phyloP scores from a whole-genome alignment of 92 coral and sea anemone species.

The Epizoanthus rinbou region DNA sequence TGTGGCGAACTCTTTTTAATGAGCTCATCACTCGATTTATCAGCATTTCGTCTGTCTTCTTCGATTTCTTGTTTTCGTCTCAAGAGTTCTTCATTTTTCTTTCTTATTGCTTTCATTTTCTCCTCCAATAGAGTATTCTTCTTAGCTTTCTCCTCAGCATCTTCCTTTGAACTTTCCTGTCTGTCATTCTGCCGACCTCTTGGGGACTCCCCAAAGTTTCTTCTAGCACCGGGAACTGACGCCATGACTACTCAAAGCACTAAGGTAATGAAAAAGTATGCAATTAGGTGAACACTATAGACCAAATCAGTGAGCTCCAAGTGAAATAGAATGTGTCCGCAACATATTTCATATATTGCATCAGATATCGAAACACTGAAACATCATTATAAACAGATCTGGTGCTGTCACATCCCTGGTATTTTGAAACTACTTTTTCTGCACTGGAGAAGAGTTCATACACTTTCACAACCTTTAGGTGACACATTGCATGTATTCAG shows the following conservation, averaged over 20 bases:
- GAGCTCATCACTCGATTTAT: slow-evolving; percentile 58
- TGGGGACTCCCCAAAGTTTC: background rate
- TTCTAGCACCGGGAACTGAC: background rate
- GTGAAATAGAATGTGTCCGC: too few relatives aligned
- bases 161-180: slow-evolving; percentile 19
- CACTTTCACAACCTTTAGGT: too few relatives aligned
- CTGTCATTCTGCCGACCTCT: slow-evolving; percentile 18
- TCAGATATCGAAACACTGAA: too few relatives aligned
- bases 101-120: slow-evolving; percentile 76
- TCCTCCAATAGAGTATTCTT: slow-evolving; percentile 83
- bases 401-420: too few relatives aligned
- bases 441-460: too few relatives aligned
- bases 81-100: slow-evolving; percentile 81
- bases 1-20: slow-evolving; percentile 34
- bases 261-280: background rate
- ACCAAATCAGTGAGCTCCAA: too few relatives aligned
- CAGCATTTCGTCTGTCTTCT: slow-evolving; percentile 85
- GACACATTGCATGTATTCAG: too few relatives aligned
- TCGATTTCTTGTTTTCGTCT: slow-evolving; percentile 84
- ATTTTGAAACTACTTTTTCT: too few relatives aligned
- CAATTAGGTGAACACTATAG: background rate
- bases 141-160: slow-evolving; percentile 62
- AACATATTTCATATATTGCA: too few relatives aligned
- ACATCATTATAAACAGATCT: too few relatives aligned
- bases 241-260: background rate